phyloP scores from a whole-genome alignment of 2,113 vertebrate species.

The Anarhynchus alexandrinus region DNA sequence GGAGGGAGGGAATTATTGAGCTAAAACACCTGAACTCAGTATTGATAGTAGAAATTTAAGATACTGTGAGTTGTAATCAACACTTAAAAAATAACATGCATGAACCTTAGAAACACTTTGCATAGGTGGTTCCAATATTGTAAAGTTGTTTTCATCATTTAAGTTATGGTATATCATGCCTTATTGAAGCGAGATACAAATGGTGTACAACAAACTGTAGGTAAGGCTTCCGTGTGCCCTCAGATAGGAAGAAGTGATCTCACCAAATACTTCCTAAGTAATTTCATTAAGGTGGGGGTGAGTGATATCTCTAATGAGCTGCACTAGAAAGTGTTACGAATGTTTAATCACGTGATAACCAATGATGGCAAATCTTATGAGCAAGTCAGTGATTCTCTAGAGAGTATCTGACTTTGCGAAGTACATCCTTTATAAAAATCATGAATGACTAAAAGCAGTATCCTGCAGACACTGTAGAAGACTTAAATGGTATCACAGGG shows the following conservation, averaged over 20 bases:
- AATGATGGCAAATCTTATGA: not conserved
- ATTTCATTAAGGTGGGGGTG: not conserved
- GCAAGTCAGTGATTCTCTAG: not conserved
- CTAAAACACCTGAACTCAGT: not conserved
- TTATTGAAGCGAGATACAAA: not conserved
- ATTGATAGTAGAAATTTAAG: not conserved
- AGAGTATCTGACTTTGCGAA: not conserved
- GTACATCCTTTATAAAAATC: not conserved
- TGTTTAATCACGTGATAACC: not conserved
- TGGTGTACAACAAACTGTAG: not conserved
- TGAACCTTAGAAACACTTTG: not conserved
- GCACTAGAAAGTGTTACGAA: not conserved
- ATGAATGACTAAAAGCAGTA: not conserved
- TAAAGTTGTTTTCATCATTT: not conserved
- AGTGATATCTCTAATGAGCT: not conserved
- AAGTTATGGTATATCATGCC: not conserved
- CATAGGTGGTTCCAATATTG: not conserved
- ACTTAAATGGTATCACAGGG: not conserved
- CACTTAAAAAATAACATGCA: not conserved
- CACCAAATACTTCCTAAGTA: not conserved
- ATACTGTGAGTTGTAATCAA: not conserved
- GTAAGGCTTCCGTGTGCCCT: not conserved
- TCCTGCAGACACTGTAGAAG: not conserved
- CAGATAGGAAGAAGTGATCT: not conserved
- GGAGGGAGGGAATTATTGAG: not conserved